Evolutionary conservation across 1,140 invertebrate genomes (phyloP).

Genomic region (Portunus trituberculatus): DNA sequence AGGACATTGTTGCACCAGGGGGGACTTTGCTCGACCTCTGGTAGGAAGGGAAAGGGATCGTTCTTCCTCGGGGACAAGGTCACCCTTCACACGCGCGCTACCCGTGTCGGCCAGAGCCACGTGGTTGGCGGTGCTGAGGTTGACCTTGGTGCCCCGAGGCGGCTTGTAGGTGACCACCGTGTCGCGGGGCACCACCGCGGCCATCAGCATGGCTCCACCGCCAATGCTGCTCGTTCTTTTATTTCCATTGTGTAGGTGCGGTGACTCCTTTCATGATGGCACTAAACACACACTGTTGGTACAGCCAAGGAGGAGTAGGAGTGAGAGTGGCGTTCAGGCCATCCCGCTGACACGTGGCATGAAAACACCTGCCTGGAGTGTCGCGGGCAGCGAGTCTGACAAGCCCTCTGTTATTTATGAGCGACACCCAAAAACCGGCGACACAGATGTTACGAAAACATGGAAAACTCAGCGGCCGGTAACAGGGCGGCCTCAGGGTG

Average conservation of each 20-base stretch:
- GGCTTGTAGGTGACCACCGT: constrained; percentile 73
- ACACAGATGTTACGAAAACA: not conserved
- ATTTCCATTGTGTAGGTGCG: not conserved
- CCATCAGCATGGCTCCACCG: constrained; percentile 64
- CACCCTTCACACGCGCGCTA: constrained; percentile 48
- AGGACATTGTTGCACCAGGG: not conserved
- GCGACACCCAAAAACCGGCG: not conserved
- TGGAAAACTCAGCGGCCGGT: not conserved
- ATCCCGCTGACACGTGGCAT: not conserved
- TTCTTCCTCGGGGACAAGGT: constrained; percentile 57
- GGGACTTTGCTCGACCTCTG: constrained; percentile 8
- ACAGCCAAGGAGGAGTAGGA: not conserved
- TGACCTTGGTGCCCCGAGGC: constrained; percentile 66
- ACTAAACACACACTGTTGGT: not conserved
- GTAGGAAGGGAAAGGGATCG: not conserved
- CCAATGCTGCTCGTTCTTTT: not conserved
- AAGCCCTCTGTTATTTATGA: not conserved
- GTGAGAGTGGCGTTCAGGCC: not conserved
- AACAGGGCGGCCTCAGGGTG: not conserved
- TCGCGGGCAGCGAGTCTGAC: not conserved
- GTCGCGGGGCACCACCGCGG: constrained; percentile 67
- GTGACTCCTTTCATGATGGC: not conserved
- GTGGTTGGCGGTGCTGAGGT: constrained; percentile 70
- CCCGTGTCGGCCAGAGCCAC: constrained; percentile 68
- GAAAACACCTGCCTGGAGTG: not conserved